Evolutionary conservation across 2,113 vertebrate genomes (phyloP).

Genomic region (Penelope pileata): DNA sequence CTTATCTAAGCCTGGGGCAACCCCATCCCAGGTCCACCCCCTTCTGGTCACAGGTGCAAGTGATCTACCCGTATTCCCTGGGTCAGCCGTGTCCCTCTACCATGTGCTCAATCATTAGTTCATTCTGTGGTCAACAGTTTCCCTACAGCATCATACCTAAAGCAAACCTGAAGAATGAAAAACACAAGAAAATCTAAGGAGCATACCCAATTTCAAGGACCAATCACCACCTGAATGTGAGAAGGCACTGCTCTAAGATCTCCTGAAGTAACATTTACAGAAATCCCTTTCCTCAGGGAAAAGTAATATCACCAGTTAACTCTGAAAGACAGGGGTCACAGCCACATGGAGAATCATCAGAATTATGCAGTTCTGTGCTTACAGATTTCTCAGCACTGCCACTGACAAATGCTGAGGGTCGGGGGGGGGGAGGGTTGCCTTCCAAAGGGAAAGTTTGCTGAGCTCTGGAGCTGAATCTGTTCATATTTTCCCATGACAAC

Average conservation of each 20-base stretch:
- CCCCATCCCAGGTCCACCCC: too few relatives aligned
- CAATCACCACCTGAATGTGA: rapidly evolving
- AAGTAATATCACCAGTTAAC: background rate
- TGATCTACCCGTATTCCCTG: too few relatives aligned
- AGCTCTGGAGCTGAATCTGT: background rate
- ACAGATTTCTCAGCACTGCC: background rate
- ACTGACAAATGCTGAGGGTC: background rate
- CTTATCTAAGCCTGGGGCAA: too few relatives aligned
- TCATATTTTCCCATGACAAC: background rate
- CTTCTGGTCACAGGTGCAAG: too few relatives aligned
- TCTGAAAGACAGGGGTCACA: background rate
- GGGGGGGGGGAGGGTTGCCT: background rate
- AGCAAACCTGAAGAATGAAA: background rate
- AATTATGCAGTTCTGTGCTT: background rate
- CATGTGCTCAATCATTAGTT: too few relatives aligned
- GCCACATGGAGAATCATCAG: background rate
- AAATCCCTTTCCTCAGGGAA: background rate
- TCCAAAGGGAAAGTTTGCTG: background rate
- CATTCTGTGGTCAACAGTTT: too few relatives aligned
- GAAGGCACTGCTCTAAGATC: background rate
- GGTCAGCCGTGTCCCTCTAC: too few relatives aligned
- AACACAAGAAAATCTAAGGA: background rate
- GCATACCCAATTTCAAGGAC: background rate
- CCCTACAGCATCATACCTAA: background rate
- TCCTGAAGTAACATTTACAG: background rate